Conservation (phyloP, 2,113 vertebrate genomes). For the Fukomys damarensis region DNA sequence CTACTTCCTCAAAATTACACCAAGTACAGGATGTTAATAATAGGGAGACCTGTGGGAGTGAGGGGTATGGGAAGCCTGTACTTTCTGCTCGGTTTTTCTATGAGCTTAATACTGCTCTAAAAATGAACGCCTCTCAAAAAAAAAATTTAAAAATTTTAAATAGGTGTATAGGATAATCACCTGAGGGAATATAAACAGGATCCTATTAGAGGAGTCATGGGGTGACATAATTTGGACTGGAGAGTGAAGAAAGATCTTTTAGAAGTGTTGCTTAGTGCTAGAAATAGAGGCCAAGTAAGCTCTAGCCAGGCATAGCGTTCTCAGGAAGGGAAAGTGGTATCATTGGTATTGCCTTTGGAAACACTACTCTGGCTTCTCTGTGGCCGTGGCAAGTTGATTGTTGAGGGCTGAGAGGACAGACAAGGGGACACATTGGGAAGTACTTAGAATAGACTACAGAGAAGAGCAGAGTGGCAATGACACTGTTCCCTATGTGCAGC, state of each 20-base stretch:
- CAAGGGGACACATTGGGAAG: background rate
- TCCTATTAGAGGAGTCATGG: background rate
- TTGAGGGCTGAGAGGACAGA: background rate
- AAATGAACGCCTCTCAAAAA: background rate
- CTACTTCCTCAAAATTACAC: background rate
- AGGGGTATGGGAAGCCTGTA: background rate
- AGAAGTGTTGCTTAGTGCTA: background rate
- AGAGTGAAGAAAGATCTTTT: background rate
- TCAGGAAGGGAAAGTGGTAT: background rate
- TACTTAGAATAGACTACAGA: background rate
- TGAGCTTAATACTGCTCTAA: background rate
- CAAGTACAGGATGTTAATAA: background rate
- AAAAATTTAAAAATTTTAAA: background rate
- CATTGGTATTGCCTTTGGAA: background rate
- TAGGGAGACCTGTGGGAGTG: background rate
- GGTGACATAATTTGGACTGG: background rate
- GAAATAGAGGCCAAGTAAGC: background rate
- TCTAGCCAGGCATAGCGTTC: background rate
- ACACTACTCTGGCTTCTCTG: background rate
- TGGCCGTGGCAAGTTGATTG: background rate
- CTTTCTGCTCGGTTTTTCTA: constrained; percentile 44
- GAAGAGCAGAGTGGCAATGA: background rate
- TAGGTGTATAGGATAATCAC: background rate
- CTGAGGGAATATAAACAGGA: constrained; percentile 1
- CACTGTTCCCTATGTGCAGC: background rate